Percentiles rank a stretch among this genome's conserved stretches.
Evolutionary conservation across 1,140 invertebrate genomes (phyloP).

Genomic region (Ips typographus): DNA sequence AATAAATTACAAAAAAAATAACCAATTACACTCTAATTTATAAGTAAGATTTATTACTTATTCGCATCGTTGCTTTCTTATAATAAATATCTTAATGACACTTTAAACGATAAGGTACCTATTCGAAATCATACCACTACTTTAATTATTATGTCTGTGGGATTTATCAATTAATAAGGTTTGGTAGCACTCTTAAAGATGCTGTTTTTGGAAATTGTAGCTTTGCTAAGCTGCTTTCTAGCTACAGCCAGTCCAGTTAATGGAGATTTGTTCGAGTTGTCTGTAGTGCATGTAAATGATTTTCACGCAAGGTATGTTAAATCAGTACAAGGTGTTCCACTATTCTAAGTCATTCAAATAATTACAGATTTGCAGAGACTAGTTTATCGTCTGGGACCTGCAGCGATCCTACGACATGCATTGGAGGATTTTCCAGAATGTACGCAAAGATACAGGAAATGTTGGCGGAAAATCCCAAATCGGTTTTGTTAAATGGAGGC

Average conservation of each 20-base stretch:
- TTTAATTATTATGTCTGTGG: neutral
- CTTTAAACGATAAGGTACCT: conserved; percentile 1
- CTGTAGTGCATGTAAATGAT: conserved; percentile 79
- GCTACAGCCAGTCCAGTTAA: neutral
- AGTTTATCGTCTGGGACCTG: conserved; percentile 64
- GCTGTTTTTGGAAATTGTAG: neutral
- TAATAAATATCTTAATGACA: neutral
- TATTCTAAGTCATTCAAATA: neutral
- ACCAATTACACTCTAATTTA: too few species aligned
- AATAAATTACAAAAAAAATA: too few species aligned
- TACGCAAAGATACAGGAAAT: conserved; percentile 59
- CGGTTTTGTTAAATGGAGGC: conserved; percentile 77
- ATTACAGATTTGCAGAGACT: conserved; percentile 68
- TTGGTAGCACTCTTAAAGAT: neutral
- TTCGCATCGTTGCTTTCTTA: too few species aligned
- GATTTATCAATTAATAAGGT: neutral
- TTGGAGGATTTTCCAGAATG: conserved; percentile 76
- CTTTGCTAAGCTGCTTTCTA: neutral
- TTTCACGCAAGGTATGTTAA: conserved; percentile 71
- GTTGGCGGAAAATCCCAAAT: conserved; percentile 59
- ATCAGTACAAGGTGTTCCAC: neutral
- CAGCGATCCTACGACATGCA: conserved; percentile 55
- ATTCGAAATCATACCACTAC: neutral
- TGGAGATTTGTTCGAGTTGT: conserved; percentile 59
- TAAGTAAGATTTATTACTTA: too few species aligned